Evolutionary conservation across 2,797 vertebrate species (phyloP).

Genomic region (Esox masquinongy): DNA sequence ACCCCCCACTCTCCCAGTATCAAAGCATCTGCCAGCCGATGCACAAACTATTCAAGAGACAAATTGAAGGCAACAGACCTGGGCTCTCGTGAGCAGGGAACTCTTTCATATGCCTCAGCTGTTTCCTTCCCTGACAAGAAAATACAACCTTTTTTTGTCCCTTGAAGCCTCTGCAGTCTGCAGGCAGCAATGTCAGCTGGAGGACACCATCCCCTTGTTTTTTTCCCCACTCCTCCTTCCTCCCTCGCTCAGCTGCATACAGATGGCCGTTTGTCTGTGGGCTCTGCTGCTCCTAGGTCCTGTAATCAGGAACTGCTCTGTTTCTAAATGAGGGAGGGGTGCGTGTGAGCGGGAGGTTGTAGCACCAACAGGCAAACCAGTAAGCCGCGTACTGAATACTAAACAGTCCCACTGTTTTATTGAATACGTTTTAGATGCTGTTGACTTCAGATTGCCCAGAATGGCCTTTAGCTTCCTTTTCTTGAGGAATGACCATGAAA

Average conservation of each 20-base stretch:
- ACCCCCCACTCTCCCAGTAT: background rate
- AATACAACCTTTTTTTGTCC: conserved; percentile 3
- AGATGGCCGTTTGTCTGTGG: conserved; percentile 29
- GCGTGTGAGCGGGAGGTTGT: conserved; percentile 7
- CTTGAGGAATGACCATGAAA: background rate
- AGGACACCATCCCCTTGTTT: conserved; percentile 30
- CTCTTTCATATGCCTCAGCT: conserved; percentile 26
- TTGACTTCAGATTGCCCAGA: conserved; percentile 2
- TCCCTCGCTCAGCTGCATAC: conserved; percentile 25
- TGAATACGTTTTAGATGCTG: background rate
- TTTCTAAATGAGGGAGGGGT: conserved; percentile 14
- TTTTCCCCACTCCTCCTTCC: background rate
- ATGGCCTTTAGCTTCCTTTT: background rate
- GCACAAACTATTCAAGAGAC: conserved; percentile 18
- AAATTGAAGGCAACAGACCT: conserved; percentile 25
- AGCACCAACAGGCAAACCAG: background rate
- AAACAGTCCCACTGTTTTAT: background rate
- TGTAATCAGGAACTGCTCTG: conserved; percentile 14
- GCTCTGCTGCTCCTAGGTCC: conserved; percentile 4
- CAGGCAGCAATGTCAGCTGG: conserved; percentile 46
- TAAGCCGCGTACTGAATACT: background rate
- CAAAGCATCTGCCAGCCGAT: conserved; percentile 18
- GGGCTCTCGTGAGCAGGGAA: background rate
- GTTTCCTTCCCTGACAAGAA: conserved; percentile 23
- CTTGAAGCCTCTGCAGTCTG: conserved; percentile 13